Evolutionary conservation across 2,113 vertebrate species (phyloP), one percentile per base, ranked within the genome.

Genomic region (Charadrius vociferus): DNA sequence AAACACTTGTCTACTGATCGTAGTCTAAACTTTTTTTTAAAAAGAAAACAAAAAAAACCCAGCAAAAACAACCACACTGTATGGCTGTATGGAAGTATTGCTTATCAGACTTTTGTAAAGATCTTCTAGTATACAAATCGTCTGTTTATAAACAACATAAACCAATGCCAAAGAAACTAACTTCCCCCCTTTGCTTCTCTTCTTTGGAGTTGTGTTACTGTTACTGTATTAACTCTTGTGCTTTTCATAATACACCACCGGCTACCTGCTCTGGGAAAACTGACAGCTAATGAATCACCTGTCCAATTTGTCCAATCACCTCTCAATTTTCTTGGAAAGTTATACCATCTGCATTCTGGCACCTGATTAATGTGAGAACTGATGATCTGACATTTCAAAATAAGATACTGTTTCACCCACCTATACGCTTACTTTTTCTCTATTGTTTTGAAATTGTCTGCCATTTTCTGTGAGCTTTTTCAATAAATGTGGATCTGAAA

Each of bases 401-500:
- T 71, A 63, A 67, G 70, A 87, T 90, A 52, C 61, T 56, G 71
- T 94, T 95, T 88, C 74, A 77, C 58, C 34, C 22, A 16, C 17
- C n/a, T 58, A 10, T 45, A 18, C 0, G 1, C n/a, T 71, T 62
- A 12, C 53, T 78, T 62, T 59, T 52, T 74, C 15, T 88, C 23
- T 77, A 11, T 82, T 81, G 66, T 96, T 92, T 87, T 89, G 80
- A 72, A 90, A 86, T 67, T 86, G 94, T 81, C 88, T 88, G 62
- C 66, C 22, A 13, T 81, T 95, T 93, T 90, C 90, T 91, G 84
- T 95, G 94, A 78, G 20, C 86, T 93, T 95, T 95, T 89, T 68
- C 90, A 96, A 95, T 95, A 93, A 97, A 96, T 87, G 77, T 79
- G 49, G 43, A 93, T 87, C 86, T 92, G 74, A 93, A 92, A 67